Conservation (phyloP, 2,797 vertebrate genomes). For the Ibycter americanus region DNA sequence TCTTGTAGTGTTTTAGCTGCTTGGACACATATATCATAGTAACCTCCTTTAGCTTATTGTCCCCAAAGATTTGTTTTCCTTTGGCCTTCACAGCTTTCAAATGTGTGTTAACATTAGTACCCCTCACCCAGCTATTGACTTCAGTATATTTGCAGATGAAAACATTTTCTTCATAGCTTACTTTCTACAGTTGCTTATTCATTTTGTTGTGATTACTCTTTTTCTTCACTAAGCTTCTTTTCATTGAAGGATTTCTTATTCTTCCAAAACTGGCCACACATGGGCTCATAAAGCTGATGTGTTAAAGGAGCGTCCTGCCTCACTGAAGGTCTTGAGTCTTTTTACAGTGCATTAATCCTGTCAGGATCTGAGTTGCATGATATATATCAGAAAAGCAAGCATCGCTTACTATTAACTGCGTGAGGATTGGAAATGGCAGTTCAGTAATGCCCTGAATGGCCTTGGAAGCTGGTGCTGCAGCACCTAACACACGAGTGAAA, state of each 20-base stretch:
- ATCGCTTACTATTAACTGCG: neutral
- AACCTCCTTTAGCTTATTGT: neutral
- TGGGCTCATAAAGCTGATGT: neutral
- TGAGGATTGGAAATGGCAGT: neutral
- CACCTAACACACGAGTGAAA: neutral
- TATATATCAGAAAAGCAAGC: neutral
- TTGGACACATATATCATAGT: neutral
- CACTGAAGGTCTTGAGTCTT: neutral
- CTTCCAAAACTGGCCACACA: neutral
- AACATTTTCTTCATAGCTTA: neutral
- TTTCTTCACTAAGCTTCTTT: neutral
- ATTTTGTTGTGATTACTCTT: neutral
- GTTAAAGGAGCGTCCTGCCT: neutral
- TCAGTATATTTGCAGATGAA: neutral
- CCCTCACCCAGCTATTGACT: neutral
- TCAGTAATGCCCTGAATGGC: neutral
- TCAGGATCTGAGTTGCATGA: neutral
- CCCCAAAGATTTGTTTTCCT: neutral
- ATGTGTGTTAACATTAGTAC: neutral
- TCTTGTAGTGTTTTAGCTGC: neutral
- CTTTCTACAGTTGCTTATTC: neutral
- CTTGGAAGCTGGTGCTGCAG: neutral
- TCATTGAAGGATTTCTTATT: neutral
- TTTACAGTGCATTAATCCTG: slow-evolving; percentile 25
- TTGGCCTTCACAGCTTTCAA: neutral